Evolutionary conservation across 2,113 vertebrate genomes (phyloP), one percentile per base, ranked within the genome.

Genomic region (Nesoenas mayeri): DNA sequence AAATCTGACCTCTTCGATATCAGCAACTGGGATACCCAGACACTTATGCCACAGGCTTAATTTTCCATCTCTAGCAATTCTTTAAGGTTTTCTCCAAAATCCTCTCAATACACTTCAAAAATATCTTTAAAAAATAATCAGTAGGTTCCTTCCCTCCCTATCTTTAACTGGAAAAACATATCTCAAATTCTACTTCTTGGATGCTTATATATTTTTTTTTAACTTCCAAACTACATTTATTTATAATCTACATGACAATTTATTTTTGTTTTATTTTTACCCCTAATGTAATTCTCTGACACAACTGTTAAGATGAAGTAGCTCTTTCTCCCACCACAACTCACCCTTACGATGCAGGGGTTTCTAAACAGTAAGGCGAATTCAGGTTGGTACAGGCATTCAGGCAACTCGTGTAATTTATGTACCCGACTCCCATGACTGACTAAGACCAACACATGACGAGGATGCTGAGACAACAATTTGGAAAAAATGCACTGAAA

Each of bases 1-100:
- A 64, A 64, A 57, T 32, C 32, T 5, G 15, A 18, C 10, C 26
- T 61, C 58, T 72, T 47, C 0, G 0, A 3, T 36, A 65, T 19
- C 42, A 53, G 17, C 6, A 7, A 34, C 12, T 50, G 54, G 6
- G 25, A 61, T 54, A 25, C 9, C 34, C 38, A 36, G 51, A 77
- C 28, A 18, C 7, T 82, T 17, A 20, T 17, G 28, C 12, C 2
- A 3, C 36, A 32, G 50, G 7, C 7, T 14, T 32, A 6, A 28
- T 74, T 71, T 79, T 78, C 22, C 12, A 24, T 4, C 15, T 53
- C 32, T 53, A 79, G 24, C 34, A 81, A 16, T 29, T 85, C 5
- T 72, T 51, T 14, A 4, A 19, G 4, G 3, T 70, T 60, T 88
- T 81, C 28, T 74, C 47, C 12, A 61, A 92, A 93, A 50, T 54